Evolutionary conservation across 2,113 vertebrate genomes (phyloP).

Genomic region (Camarhynchus parvulus): DNA sequence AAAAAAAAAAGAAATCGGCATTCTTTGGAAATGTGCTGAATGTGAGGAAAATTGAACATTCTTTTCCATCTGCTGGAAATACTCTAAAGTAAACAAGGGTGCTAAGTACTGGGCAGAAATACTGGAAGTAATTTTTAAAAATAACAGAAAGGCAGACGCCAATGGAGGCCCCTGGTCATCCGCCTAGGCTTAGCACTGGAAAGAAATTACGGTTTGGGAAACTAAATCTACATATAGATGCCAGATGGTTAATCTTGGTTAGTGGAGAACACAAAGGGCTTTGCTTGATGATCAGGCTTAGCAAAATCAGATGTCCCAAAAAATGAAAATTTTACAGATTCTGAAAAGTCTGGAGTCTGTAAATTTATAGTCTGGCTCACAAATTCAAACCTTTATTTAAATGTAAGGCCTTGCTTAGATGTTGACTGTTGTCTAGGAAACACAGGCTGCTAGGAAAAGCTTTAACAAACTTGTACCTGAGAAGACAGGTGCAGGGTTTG

Average conservation of each 20-base stretch:
- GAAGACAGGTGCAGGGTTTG: not conserved
- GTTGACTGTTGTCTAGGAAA: not conserved
- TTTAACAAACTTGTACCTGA: not conserved
- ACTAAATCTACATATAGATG: constrained; percentile 27
- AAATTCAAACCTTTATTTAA: not conserved
- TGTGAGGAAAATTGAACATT: constrained; percentile 43
- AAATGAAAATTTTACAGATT: not conserved
- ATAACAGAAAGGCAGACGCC: constrained; percentile 49
- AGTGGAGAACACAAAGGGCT: constrained; percentile 26
- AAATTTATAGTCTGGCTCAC: not conserved
- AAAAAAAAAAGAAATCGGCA: not conserved
- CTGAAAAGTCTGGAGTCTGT: not conserved
- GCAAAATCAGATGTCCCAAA: not conserved
- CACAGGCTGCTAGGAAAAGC: not conserved
- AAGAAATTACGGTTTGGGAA: constrained; percentile 47
- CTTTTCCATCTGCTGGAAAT: constrained; percentile 43
- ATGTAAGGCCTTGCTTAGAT: not conserved
- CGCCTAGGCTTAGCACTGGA: constrained; percentile 18
- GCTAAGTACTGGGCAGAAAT: constrained; percentile 52
- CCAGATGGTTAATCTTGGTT: constrained; percentile 46
- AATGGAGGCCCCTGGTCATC: not conserved
- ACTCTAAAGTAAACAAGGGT: constrained; percentile 53
- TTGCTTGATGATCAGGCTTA: not conserved
- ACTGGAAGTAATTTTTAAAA: constrained; percentile 59
- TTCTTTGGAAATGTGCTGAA: constrained; percentile 50